These are phyloP conservation scores for Tauraco hartlaubi DNA, from an alignment of 2,797 vertebrate species.

Conservation along the genomic window DNA sequence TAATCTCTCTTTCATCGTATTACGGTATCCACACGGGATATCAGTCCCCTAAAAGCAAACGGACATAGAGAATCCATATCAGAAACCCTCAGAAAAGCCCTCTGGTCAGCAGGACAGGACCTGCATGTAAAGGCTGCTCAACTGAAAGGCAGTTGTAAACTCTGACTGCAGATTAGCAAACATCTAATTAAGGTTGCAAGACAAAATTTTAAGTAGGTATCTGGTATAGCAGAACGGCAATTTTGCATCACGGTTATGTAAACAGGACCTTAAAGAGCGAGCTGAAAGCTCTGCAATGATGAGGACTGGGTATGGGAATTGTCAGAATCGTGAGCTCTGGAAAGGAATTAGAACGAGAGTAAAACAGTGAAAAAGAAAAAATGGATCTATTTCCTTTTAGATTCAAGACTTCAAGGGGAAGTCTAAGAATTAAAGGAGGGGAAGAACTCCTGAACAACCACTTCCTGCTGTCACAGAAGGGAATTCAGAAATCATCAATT, in stretches of 20 bases:
- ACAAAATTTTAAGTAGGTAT: not conserved
- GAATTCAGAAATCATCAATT: not conserved
- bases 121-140: fast-evolving
- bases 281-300: not conserved
- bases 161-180: not conserved
- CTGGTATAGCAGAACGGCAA: not conserved
- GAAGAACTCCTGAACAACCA: not conserved
- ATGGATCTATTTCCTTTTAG: not conserved
- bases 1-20: not conserved
- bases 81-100: not conserved
- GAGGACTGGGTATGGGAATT: not conserved
- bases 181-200: not conserved
- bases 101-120: not conserved
- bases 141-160: not conserved
- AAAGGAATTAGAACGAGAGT: not conserved
- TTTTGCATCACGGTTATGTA: not conserved
- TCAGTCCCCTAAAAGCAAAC: not conserved
- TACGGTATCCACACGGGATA: not conserved
- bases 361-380: not conserved
- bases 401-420: not conserved
- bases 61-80: not conserved
- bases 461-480: not conserved
- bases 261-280: not conserved
- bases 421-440: not conserved
- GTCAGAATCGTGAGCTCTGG: not conserved